Base-by-base conservation (phyloP, 2,113 vertebrate species). In the Actinemys pallida region DNA sequence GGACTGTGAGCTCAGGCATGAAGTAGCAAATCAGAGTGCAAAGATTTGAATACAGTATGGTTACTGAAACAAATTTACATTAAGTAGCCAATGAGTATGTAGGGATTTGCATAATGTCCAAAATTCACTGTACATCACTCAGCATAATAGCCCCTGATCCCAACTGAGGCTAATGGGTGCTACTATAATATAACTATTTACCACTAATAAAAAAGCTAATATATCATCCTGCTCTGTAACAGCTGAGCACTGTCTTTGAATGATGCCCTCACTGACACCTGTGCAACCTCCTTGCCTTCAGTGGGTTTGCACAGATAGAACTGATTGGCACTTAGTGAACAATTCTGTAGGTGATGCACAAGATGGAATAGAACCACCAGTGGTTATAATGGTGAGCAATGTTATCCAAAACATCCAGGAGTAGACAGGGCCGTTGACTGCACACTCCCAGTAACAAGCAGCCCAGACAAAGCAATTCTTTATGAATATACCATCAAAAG, bases 1-100 rank as follows among this genome's bases (percentile, higher is more conserved):
- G 53, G 57, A 86, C 1, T 5, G 59, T 1, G 3, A 89, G 47
- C 14, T 80, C 6, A 13, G n/a, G 0, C 3, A 31, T 84, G 42
- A 1, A 84, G 4, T 2, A 50, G 49, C 13, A 82, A 72, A 84
- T 0, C 12, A 10, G 56, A 86, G 50, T 29, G 69, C 54, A 88
- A 52, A 0, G 0, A 27, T 22, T 5, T 1, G 1, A 45, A 35
- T 29, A 42, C 50, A 62, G 39, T 62, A 52, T 17, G 39, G 31
- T 20, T 90, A 75, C 83, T 89, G 84, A 92, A 86, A 75, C 17
- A 39, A n/a, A 75, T 42, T 42, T 20, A 75, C 39, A 75, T 39
- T 22, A 75, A 75, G n/a, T 24, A 89, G 25, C 25, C 27, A 12
- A 3, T 2, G 19, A 1, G 14, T 49, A 87, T 90, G 2, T 54